These are phyloP conservation scores for Acanthisitta chloris DNA, from an alignment of 2,113 vertebrate genomes.

Conservation along the genomic window DNA sequence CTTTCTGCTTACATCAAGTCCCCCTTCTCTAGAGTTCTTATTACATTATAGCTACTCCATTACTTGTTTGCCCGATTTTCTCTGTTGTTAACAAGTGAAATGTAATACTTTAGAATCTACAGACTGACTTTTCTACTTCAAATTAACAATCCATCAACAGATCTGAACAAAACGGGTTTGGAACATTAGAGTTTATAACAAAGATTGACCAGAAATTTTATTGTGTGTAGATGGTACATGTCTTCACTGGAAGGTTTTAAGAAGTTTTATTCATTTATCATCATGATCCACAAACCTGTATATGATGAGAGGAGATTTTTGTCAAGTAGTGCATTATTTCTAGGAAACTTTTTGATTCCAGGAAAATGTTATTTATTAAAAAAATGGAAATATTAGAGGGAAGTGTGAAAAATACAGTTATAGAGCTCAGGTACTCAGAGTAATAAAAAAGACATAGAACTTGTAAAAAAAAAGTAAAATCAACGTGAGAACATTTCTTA, in stretches of 20 bases:
- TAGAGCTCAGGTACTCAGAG: rapidly evolving
- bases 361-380: not conserved
- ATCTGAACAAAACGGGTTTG: not conserved
- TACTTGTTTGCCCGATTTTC: not conserved
- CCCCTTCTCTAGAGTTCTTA: not conserved
- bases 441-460: not conserved
- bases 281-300: not conserved
- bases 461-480: not conserved
- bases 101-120: not conserved
- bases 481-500: rapidly evolving
- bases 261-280: not conserved
- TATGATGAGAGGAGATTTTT: not conserved
- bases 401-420: not conserved
- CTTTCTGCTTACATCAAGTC: not conserved
- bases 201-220: not conserved
- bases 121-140: not conserved
- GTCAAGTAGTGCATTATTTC: not conserved
- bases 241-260: not conserved
- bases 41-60: not conserved
- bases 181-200: not conserved
- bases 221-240: not conserved
- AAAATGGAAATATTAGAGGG: not conserved
- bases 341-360: not conserved
- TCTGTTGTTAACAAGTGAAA: not conserved
- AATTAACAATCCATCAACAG: not conserved